Evolutionary conservation across 2,888 invertebrate species (phyloP), one percentile per base, ranked within the genome.

Genomic region (Synergus umbraculus): DNA sequence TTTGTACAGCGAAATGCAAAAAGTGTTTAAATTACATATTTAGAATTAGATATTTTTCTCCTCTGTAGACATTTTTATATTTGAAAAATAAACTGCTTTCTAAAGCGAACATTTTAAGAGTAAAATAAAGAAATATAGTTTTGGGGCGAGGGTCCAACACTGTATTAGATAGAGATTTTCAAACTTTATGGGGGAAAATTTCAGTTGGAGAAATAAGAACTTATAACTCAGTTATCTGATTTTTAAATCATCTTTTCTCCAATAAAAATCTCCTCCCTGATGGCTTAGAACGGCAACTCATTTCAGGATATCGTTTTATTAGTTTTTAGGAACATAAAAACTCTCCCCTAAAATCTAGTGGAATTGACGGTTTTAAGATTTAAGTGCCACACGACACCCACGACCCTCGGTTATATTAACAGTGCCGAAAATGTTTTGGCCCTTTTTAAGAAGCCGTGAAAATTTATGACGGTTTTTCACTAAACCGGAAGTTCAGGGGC

Each of bases 401-500:
- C 54, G 73, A 73, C 73, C 73, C 73, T 73, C 54, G 49, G 54
- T 15, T 73, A 18, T 37, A 58, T 73, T 73, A 73, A 73, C 73
- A 37, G n/a, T 58, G 54, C 29, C 54, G 73, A 73, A 73, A 73
- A 54, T 73, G 54, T 73, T 73, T 73, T 54, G 54, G 49, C 5
- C n/a, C n/a, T 73, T 73, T 73, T 73, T 37, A 73, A 73, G 73
- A 73, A 54, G n/a, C 41, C 54, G 73, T 73, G 73, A 54, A 73
- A 73, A 73, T 73, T 73, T 73, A 73, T 73, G 54, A 73, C 49
- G 73, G 73, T 12, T 73, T 73, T 73, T 10, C 37, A 54, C 73
- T 41, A 73, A 73, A 22, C 73, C 49, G 73, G 73, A 73, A 73
- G 73, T 73, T 58, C 37, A 54, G 15, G 37, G 73, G 29, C 54